Evolutionary conservation across 2,888 invertebrate genomes (phyloP).

Genomic region (Cabera pusaria): DNA sequence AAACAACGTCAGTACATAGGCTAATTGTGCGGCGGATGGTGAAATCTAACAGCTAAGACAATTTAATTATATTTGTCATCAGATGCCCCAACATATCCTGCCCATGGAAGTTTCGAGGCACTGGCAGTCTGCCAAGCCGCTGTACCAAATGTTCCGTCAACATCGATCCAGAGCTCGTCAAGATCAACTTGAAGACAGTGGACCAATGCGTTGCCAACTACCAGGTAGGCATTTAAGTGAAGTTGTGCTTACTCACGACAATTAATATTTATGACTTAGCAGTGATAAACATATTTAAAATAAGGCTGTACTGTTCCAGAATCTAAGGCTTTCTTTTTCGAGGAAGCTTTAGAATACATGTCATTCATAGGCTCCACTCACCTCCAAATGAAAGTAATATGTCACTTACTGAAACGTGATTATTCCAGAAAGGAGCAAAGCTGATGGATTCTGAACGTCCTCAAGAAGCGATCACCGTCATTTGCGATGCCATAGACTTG

Average conservation of each 20-base stretch:
- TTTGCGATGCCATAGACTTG: slow-evolving; percentile 82
- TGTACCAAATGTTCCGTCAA: slow-evolving; percentile 55
- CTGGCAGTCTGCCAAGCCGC: slow-evolving; percentile 46
- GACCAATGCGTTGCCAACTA: slow-evolving; percentile 54
- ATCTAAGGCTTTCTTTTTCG: background rate
- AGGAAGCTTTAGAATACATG: too few species aligned
- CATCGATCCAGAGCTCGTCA: slow-evolving; percentile 53
- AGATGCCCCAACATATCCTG: slow-evolving; percentile 65
- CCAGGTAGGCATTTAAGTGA: slow-evolving; percentile 48
- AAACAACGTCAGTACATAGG: too few species aligned
- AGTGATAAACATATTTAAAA: too few species aligned
- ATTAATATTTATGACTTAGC: too few species aligned
- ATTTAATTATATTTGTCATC: slow-evolving; percentile 20
- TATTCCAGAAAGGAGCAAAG: slow-evolving; percentile 57
- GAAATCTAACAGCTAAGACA: too few species aligned
- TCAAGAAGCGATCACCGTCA: slow-evolving; percentile 77
- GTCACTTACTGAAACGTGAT: too few species aligned
- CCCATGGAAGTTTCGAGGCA: slow-evolving; percentile 52
- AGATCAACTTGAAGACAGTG: slow-evolving; percentile 50
- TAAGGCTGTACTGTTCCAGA: too few species aligned
- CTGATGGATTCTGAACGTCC: slow-evolving; percentile 80
- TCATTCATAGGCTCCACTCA: too few species aligned
- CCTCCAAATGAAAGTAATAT: too few species aligned
- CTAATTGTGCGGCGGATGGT: too few species aligned
- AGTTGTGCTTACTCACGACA: too few species aligned